A percentile compares a stretch with the other conserved stretches of the same genome.
These are phyloP conservation scores for Ciona savignyi DNA, from an alignment of 23 tunicate species.

Conservation along the genomic window DNA sequence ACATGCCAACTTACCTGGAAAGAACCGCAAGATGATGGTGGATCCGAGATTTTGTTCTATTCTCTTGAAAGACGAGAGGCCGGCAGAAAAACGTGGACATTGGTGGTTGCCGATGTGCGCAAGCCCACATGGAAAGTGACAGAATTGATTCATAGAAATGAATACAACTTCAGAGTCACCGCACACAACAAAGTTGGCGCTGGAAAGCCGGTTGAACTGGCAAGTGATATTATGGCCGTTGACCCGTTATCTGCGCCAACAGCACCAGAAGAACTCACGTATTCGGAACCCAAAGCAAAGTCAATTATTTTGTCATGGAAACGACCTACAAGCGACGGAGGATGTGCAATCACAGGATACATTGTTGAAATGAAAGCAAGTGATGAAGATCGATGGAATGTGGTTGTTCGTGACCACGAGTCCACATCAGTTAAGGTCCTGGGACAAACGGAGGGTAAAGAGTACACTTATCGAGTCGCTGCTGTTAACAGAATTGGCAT, in stretches of 20 bases:
- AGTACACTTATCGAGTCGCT: slow-evolving; percentile 71
- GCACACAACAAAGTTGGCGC: slow-evolving; percentile 90
- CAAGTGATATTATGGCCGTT: slow-evolving; percentile 54
- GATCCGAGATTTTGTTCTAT: slow-evolving; percentile 39
- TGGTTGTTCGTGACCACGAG: slow-evolving; percentile 33
- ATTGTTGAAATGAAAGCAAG: slow-evolving; percentile 66
- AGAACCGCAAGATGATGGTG: slow-evolving; percentile 72
- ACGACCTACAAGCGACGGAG: slow-evolving; percentile 72
- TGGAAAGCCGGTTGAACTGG: slow-evolving; percentile 39
- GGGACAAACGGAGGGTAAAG: slow-evolving; percentile 45
- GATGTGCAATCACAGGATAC: slow-evolving; percentile 72
- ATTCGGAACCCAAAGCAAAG: slow-evolving; percentile 41
- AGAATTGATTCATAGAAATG: slow-evolving; percentile 57
- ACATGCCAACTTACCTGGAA: slow-evolving; percentile 38
- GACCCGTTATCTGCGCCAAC: slow-evolving; percentile 76
- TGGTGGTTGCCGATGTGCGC: too few species aligned
- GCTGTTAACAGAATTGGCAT: slow-evolving; percentile 80
- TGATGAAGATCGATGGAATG: slow-evolving; percentile 51
- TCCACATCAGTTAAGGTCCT: slow-evolving; percentile 42
- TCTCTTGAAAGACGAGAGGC: slow-evolving; percentile 74
- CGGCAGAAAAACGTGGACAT: slow-evolving; percentile 81
- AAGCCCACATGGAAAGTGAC: slow-evolving; percentile 50
- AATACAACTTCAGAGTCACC: slow-evolving; percentile 87
- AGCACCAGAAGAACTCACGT: slow-evolving; percentile 37
- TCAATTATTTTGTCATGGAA: slow-evolving; percentile 79